phyloP scores from a whole-genome alignment of 1,140 invertebrate species.

The Ceratina japonica region DNA sequence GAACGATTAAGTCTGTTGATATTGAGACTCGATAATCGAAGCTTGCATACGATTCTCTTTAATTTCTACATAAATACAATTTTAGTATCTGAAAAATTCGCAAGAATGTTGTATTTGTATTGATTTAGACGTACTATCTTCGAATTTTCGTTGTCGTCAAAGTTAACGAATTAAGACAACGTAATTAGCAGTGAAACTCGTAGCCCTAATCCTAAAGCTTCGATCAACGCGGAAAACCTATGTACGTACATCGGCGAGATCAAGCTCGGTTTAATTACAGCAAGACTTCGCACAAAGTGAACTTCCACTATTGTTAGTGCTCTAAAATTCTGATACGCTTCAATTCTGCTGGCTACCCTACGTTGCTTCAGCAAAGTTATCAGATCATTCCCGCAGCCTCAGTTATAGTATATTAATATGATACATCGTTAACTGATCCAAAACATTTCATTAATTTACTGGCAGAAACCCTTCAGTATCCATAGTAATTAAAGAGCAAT shows the following conservation, averaged over 20 bases:
- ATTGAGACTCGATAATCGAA: too few species aligned
- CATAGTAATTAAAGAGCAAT: too few species aligned
- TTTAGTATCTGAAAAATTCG: not conserved
- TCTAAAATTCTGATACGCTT: not conserved
- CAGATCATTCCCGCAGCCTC: not conserved
- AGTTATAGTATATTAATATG: too few species aligned
- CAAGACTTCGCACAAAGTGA: not conserved
- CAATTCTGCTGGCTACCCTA: not conserved
- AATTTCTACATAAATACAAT: too few species aligned
- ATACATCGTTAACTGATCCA: too few species aligned
- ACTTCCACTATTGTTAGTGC: slow-evolving; percentile 1
- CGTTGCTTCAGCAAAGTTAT: not conserved
- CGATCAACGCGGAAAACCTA: not conserved
- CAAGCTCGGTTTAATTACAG: not conserved
- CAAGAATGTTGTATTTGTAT: not conserved
- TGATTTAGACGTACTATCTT: not conserved
- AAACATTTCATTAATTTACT: too few species aligned
- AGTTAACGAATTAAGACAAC: not conserved
- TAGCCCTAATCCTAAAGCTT: too few species aligned
- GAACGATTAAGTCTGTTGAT: too few species aligned
- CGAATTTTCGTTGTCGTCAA: not conserved
- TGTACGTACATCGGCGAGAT: not conserved
- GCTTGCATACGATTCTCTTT: too few species aligned
- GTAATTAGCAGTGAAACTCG: not conserved
- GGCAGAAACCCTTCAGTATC: too few species aligned